Percentiles rank a stretch among this genome's conserved stretches.
These are phyloP conservation scores for Lycaon pictus DNA, from an alignment of 2,113 vertebrate species.

Conservation along the genomic window DNA sequence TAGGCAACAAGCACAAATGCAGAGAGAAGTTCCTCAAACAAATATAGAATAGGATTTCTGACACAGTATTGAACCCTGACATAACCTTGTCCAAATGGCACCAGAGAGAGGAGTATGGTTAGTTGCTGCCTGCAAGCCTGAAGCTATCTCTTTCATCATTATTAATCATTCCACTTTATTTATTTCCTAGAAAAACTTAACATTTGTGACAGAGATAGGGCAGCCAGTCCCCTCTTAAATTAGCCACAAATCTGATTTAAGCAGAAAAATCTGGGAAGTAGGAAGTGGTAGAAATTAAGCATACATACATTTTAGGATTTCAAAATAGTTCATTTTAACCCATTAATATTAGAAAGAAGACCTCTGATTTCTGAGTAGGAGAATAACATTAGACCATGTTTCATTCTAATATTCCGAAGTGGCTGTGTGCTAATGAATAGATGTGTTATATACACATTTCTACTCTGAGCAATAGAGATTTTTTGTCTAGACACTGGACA, in stretches of 20 bases:
- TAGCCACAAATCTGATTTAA: constrained; percentile 32
- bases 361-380: not conserved
- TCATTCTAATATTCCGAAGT: not conserved
- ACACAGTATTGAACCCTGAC: not conserved
- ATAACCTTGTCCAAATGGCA: not conserved
- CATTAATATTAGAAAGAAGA: not conserved
- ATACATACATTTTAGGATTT: not conserved
- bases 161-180: not conserved
- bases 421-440: not conserved
- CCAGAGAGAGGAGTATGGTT: no score
- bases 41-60: not conserved
- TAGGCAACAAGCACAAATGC: not conserved
- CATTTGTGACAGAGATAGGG: not conserved
- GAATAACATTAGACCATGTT: not conserved
- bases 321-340: not conserved
- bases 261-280: constrained; percentile 50
- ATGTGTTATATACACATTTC: not conserved
- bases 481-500: not conserved
- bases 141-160: not conserved
- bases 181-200: not conserved
- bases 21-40: not conserved
- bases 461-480: not conserved
- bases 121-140: not conserved
- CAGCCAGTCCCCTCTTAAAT: constrained; percentile 2
- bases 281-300: constrained; percentile 10